phyloP scores from a whole-genome alignment of 2,888 invertebrate genomes.

The Tenthredo livida region DNA sequence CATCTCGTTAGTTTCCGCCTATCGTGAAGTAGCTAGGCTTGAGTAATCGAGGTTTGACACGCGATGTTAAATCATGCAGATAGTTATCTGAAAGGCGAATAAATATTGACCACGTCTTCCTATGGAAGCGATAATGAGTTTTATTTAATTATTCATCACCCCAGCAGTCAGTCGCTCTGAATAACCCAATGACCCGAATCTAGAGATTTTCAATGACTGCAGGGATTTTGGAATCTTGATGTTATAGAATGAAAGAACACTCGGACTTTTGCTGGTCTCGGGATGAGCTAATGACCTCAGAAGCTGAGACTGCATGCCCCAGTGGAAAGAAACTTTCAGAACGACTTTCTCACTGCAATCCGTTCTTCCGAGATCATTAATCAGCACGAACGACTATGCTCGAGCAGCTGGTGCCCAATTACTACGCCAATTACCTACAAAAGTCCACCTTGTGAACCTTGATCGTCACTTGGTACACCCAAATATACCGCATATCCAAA shows the following conservation, averaged over 20 bases:
- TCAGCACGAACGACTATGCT: background rate
- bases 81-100: background rate
- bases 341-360: conserved; percentile 36
- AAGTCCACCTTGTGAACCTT: background rate
- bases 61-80: conserved; percentile 8
- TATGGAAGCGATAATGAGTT: background rate
- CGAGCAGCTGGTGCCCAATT: conserved; percentile 9
- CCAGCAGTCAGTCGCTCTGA: background rate
- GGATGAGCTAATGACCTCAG: background rate
- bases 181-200: background rate
- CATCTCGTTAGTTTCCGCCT: background rate
- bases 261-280: background rate
- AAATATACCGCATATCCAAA: background rate
- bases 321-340: conserved; percentile 39
- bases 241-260: background rate
- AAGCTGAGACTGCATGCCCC: conserved; percentile 13
- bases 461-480: conserved; percentile 1
- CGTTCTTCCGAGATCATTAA: conserved; percentile 18
- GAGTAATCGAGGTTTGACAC: conserved; percentile 29
- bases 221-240: background rate
- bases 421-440: background rate
- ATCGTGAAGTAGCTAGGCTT: background rate
- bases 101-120: background rate
- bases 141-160: background rate
- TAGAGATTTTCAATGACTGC: background rate